A percentile compares a stretch with the other conserved stretches of the same genome.
These are phyloP conservation scores for Daboia siamensis DNA, from an alignment of 2,113 vertebrate species.

Conservation along the genomic window DNA sequence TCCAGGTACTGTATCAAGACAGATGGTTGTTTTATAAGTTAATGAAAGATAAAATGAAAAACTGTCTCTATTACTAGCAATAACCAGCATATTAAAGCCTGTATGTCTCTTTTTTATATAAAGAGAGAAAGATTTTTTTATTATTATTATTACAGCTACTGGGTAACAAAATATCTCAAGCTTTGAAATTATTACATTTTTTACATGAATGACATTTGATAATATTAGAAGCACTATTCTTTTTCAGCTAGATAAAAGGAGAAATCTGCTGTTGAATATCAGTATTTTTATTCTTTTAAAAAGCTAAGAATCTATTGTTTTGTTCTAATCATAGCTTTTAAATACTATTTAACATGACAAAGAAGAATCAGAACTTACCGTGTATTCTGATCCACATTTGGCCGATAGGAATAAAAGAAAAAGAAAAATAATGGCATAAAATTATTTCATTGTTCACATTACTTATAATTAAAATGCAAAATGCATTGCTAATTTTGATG, in stretches of 20 bases:
- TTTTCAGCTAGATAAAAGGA: slow-evolving; percentile 43
- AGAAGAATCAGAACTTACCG: slow-evolving; percentile 81
- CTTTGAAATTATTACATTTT: slow-evolving; percentile 47
- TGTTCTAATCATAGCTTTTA: slow-evolving; percentile 22
- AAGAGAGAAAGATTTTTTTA: slow-evolving; percentile 45
- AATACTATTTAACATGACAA: slow-evolving; percentile 54
- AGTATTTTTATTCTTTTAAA: neutral
- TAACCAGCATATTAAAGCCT: slow-evolving; percentile 44
- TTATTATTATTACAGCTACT: slow-evolving; percentile 39
- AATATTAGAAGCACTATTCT: slow-evolving; percentile 46
- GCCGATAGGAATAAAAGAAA: slow-evolving; percentile 47
- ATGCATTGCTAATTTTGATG: no score
- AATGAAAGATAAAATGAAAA: slow-evolving; percentile 62
- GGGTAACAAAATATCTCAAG: slow-evolving; percentile 39
- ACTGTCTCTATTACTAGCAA: slow-evolving; percentile 44
- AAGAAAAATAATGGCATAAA: slow-evolving; percentile 45
- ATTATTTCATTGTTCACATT: slow-evolving; percentile 2
- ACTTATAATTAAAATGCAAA: slow-evolving; percentile 34
- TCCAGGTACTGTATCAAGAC: slow-evolving; percentile 55
- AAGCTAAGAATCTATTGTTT: neutral
- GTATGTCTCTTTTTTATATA: slow-evolving; percentile 17
- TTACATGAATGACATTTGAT: slow-evolving; percentile 42
- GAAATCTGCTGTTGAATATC: slow-evolving; percentile 16
- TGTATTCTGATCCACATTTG: slow-evolving; percentile 82
- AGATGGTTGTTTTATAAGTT: slow-evolving; percentile 55